Percentiles rank a stretch among this genome's conserved stretches.
Conservation (phyloP, 1,140 invertebrate genomes). For the Heliothis subflexa region DNA sequence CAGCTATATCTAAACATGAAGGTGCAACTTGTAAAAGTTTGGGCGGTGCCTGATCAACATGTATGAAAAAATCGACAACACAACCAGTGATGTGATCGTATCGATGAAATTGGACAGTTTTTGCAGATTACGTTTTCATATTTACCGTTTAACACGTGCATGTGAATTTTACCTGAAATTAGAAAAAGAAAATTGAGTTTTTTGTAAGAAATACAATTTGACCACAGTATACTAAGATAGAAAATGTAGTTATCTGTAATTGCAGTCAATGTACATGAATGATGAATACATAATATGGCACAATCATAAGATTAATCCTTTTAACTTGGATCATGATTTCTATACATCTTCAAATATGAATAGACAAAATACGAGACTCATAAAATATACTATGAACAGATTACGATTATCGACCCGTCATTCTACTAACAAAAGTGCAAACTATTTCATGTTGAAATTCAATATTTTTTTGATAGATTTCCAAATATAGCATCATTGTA, state of each 20-base stretch:
- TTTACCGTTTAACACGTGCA: not conserved
- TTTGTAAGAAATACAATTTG: not conserved
- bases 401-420: too few species aligned
- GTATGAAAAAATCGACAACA: conserved; percentile 6
- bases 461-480: conserved; percentile 3
- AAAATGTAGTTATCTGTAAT: too few species aligned
- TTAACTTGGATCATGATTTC: too few species aligned
- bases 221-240: too few species aligned
- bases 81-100: not conserved
- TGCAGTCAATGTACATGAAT: too few species aligned
- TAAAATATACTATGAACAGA: too few species aligned
- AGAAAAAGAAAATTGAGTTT: conserved; percentile 11
- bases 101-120: conserved; percentile 29
- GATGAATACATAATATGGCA: too few species aligned
- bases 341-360: too few species aligned
- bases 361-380: too few species aligned
- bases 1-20: conserved; percentile 54
- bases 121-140: not conserved
- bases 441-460: too few species aligned
- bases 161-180: conserved; percentile 32
- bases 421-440: too few species aligned
- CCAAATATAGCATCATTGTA: not conserved
- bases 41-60: conserved; percentile 47
- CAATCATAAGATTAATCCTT: too few species aligned
- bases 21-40: conserved; percentile 40